Conservation (phyloP, 2,888 invertebrate species). For the Colostygia pectinataria region DNA sequence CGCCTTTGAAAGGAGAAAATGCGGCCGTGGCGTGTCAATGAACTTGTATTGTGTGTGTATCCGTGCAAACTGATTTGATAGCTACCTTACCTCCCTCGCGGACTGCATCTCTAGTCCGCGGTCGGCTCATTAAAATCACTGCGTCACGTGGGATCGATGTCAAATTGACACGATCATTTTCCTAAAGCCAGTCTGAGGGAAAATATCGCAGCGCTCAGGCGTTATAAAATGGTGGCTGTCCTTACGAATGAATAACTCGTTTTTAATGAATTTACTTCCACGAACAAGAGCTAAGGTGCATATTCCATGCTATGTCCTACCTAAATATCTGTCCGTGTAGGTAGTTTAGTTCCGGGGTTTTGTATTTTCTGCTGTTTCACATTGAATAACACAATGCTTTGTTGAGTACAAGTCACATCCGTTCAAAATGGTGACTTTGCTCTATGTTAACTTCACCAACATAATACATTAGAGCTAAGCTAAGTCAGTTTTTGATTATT, state of each 20-base stretch:
- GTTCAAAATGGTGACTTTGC: conserved; percentile 87
- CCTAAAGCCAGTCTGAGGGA: conserved; percentile 79
- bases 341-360: too few species aligned
- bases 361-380: conserved; percentile 50
- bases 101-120: conserved; percentile 84
- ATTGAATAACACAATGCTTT: conserved; percentile 67
- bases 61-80: conserved; percentile 85
- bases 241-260: conserved; percentile 68
- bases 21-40: conserved; percentile 84
- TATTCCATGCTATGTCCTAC: conserved; percentile 46
- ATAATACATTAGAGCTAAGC: too few species aligned
- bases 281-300: conserved; percentile 47
- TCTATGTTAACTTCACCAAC: conserved; percentile 47
- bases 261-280: conserved; percentile 61
- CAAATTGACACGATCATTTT: conserved; percentile 84
- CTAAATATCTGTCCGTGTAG: conserved; percentile 50
- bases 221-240: conserved; percentile 83
- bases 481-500: too few species aligned
- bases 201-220: conserved; percentile 80
- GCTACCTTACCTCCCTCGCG: conserved; percentile 86
- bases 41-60: conserved; percentile 84
- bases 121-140: conserved; percentile 87
- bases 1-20: conserved; percentile 81
- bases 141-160: conserved; percentile 89
- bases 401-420: conserved; percentile 78